Evolutionary conservation across 2,797 vertebrate genomes (phyloP), one percentile per base, ranked within the genome.

Genomic region (Podarcis lilfordi): DNA sequence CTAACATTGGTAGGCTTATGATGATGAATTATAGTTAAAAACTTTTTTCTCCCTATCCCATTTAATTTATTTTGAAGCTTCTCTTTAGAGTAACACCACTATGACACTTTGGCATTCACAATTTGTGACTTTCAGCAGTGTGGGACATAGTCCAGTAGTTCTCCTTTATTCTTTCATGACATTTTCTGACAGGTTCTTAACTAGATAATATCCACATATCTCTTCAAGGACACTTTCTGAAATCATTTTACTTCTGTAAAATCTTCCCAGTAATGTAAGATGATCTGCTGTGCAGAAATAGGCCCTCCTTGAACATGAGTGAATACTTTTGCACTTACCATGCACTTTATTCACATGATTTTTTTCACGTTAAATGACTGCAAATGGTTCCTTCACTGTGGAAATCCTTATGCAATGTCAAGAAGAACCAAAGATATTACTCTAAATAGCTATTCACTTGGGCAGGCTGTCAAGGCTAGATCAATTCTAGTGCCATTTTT

Each of bases 81-180:
- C n/a, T 45, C 21, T 85, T 85, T 55, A 74, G 50, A 61, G 40
- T 61, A 84, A 75, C 78, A 75, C 83, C 71, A 86, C 84, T 89
- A 61, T 82, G 40, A 76, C 9, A 25, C 27, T 55, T 82, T 74
- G 25, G 25, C 32, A 68, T 50, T 76, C 64, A 81, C 32, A 85
- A 81, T 75, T 90, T 43, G 50, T 68, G 32, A 5, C 37, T 4
- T 88, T 81, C 84, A 45, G 21, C 64, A 37, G 72, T 0, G 0
- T 89, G 45, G 40, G 82, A 84, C 13, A 77, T 68, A 80, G 74
- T 91, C 37, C 86, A 86, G 79, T 79, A 89, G 71, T 90, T 93
- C 91, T 87, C 69, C 23, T 76, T 27, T 71, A 4, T 32, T 90
- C 91, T 93, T 76, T 87, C 37, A 79, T 45, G 3, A 43, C 3